phyloP scores from a whole-genome alignment of 1,140 invertebrate species.

The Stegodyphus mimosarum region DNA sequence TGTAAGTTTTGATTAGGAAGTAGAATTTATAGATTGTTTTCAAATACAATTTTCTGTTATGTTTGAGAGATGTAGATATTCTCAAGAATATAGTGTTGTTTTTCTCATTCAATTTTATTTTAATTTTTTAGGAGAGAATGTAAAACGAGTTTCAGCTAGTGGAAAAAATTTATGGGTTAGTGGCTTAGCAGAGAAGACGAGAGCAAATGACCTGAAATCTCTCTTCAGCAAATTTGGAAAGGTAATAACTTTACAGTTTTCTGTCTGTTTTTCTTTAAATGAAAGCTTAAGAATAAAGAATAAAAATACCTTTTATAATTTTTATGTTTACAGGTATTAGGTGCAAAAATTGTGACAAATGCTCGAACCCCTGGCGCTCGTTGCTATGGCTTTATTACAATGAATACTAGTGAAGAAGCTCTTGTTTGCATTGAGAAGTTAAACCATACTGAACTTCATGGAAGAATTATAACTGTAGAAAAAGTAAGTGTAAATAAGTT shows the following conservation, averaged over 20 bases:
- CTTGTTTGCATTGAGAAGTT: conserved; percentile 88
- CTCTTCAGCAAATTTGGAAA: conserved; percentile 93
- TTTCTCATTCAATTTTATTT: too few species aligned
- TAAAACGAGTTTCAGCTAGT: conserved; percentile 65
- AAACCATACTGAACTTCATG: conserved; percentile 90
- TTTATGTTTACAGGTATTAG: conserved; percentile 72
- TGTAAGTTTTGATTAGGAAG: too few species aligned
- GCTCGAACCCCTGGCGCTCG: conserved; percentile 88
- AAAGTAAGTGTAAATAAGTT: conserved; percentile 72
- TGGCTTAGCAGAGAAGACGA: conserved; percentile 86
- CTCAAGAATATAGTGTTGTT: too few species aligned
- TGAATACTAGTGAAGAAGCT: conserved; percentile 88
- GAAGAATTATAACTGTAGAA: conserved; percentile 92
- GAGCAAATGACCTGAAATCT: conserved; percentile 91
- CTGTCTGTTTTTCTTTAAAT: too few species aligned
- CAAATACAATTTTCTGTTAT: too few species aligned
- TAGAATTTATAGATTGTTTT: too few species aligned
- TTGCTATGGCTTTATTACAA: conserved; percentile 95
- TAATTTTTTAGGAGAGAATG: conserved; percentile 11
- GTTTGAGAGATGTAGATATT: too few species aligned
- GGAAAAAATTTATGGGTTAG: conserved; percentile 91
- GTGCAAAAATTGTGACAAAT: conserved; percentile 96
- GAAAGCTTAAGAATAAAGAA: too few species aligned
- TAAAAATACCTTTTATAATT: neutral
- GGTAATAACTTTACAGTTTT: conserved; percentile 70